Evolutionary conservation across 2,113 vertebrate species (phyloP).

Genomic region (Cynopterus brachyotis): DNA sequence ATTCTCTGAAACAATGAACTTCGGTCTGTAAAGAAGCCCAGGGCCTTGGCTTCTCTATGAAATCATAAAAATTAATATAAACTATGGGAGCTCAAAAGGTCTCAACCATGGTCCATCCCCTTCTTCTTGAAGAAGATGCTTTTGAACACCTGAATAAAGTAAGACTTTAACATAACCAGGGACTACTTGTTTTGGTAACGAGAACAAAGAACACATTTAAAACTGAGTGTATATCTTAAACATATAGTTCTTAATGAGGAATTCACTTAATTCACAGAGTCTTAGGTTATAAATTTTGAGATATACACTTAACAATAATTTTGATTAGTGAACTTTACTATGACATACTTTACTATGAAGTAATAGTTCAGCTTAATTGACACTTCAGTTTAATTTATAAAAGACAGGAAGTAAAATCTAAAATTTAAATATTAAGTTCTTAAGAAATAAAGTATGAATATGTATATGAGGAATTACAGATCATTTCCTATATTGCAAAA

Average conservation of each 20-base stretch:
- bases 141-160: not conserved
- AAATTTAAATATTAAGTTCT: constrained; percentile 33
- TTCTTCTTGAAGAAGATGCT: not conserved
- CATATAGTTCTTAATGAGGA: not conserved
- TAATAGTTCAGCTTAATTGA: not conserved
- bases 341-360: not conserved
- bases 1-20: not conserved
- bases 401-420: not conserved
- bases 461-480: not conserved
- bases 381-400: not conserved
- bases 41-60: not conserved
- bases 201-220: not conserved
- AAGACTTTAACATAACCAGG: not conserved
- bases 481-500: not conserved
- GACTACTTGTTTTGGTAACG: not conserved
- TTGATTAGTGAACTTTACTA: not conserved
- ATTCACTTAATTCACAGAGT: constrained; percentile 13
- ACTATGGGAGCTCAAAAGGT: not conserved
- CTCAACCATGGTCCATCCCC: not conserved
- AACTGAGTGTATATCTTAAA: not conserved
- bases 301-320: constrained; percentile 23
- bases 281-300: not conserved
- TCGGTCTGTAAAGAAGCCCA: not conserved
- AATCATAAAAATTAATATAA: not conserved
- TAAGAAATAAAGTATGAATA: constrained; percentile 43